Evolutionary conservation across 2,888 invertebrate species (phyloP), one percentile per base, ranked within the genome.

Genomic region (Ochropleura leucogaster): DNA sequence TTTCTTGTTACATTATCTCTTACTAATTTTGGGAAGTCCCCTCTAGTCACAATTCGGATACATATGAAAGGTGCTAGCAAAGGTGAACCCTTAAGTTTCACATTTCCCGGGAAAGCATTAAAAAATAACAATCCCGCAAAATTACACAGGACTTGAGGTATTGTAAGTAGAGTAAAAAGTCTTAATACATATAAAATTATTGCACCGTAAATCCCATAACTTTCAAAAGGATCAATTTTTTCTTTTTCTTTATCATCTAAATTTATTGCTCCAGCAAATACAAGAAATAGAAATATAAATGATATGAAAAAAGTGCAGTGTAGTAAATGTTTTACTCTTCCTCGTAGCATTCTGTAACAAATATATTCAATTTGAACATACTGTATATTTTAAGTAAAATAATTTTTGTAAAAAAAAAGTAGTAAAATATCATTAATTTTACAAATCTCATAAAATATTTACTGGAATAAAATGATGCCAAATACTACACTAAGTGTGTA

Each of bases 71-170:
- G 99, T 67, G 99, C 99, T 83, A 99, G 94, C 53, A 99, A 95
- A 4, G 99, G 99, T 10, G 99, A 99, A 30, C 99, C 98, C 94
- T 99, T 99, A 53, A 98, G 95, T 84, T 97, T 97, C 5, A 99
- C 98, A 95, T 98, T 98, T 87, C 99, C 99, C 70, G 99, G 99
- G 93, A 99, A 99, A 83, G 99, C 98, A 96, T 99, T 99, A 94
- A 99, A 99, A 85, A 98, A 97, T 74, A 98, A 97, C 81, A 99
- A 95, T 64, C 99, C 99, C 85, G 98, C 97, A 94, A 99, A 98
- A 93, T 98, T 98, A 93, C 98, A 98, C 68, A 99, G 90, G 84
- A 98, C 98, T 97, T 99, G 98, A 42, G 99, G 99, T 91, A 99
- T 96, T 72, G 99, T 98, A 72, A 99, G 97, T 90, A 99, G 97